Conservation (phyloP, 2,797 vertebrate genomes). For the Salarias fasciatus region DNA sequence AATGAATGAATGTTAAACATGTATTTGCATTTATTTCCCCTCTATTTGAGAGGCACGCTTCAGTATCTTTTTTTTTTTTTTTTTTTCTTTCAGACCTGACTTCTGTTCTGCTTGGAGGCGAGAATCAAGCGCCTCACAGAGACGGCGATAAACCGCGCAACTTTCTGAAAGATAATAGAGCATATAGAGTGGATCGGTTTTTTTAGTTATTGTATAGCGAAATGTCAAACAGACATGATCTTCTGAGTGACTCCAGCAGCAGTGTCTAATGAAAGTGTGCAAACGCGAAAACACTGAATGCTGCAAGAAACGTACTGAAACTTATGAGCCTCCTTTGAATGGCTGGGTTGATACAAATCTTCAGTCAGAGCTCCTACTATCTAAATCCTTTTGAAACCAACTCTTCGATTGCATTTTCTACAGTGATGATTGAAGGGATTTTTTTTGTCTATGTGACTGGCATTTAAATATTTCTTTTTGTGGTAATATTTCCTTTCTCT, state of each 20-base stretch:
- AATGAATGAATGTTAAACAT: slow-evolving; percentile 50
- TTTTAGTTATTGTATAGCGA: slow-evolving; percentile 43
- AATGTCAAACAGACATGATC: slow-evolving; percentile 37
- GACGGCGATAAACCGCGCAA: neutral
- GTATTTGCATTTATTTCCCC: slow-evolving; percentile 26
- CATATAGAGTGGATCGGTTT: slow-evolving; percentile 30
- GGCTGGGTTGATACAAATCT: slow-evolving; percentile 41
- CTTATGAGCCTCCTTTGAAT: slow-evolving; percentile 50
- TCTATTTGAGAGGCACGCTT: slow-evolving; percentile 26
- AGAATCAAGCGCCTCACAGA: slow-evolving; percentile 5
- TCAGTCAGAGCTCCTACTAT: slow-evolving; percentile 17
- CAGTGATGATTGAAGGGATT: slow-evolving; percentile 26
- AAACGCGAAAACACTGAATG: slow-evolving; percentile 28
- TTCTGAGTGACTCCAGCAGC: slow-evolving; percentile 39
- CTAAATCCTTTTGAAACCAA: slow-evolving; percentile 40
- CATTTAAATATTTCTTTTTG: slow-evolving; percentile 63
- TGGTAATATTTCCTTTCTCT: slow-evolving; percentile 47
- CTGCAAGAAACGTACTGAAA: slow-evolving; percentile 32
- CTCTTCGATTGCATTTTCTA: slow-evolving; percentile 12
- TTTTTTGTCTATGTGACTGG: slow-evolving; percentile 40
- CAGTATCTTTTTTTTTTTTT: slow-evolving; percentile 12
- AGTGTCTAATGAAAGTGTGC: slow-evolving; percentile 38
- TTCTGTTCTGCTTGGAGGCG: slow-evolving; percentile 6
- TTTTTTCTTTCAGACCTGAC: slow-evolving; percentile 30
- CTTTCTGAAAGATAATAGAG: slow-evolving; percentile 5